Conservation (phyloP, 2,113 vertebrate genomes). For the Dunckerocampus dactyliophorus region DNA sequence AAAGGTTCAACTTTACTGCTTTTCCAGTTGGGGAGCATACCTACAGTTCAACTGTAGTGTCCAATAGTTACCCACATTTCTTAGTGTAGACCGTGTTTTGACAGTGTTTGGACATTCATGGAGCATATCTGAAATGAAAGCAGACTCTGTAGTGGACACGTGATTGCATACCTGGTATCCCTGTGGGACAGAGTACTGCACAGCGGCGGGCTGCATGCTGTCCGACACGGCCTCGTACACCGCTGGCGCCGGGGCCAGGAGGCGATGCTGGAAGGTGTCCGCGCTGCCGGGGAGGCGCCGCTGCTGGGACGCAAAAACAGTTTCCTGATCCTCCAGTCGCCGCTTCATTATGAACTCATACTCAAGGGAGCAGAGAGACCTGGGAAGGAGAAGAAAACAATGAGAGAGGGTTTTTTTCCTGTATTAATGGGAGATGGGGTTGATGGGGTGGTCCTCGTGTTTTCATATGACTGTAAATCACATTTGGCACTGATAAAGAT, state of each 20-base stretch:
- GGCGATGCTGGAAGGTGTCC: slow-evolving; percentile 90
- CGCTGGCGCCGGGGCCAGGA: slow-evolving; percentile 87
- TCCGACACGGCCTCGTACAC: slow-evolving; percentile 89
- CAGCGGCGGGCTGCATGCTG: slow-evolving; percentile 91
- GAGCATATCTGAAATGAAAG: too few relatives aligned
- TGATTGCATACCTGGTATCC: slow-evolving; percentile 84
- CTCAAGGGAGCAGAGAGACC: slow-evolving; percentile 69
- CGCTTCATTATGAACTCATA: slow-evolving; percentile 99
- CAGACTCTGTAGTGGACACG: background rate
- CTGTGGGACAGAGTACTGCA: slow-evolving; percentile 93
- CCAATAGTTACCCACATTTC: too few relatives aligned
- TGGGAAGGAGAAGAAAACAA: slow-evolving; percentile 6
- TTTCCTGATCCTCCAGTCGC: slow-evolving; percentile 94
- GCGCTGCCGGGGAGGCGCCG: slow-evolving; percentile 79
- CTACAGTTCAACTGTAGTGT: too few relatives aligned
- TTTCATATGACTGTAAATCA: background rate
- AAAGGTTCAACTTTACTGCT: too few relatives aligned
- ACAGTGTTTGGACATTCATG: too few relatives aligned
- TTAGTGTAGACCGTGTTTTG: too few relatives aligned
- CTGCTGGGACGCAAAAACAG: slow-evolving; percentile 90
- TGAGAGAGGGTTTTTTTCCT: background rate
- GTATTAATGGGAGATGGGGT: background rate
- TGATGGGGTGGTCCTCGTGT: background rate
- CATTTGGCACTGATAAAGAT: too few relatives aligned
- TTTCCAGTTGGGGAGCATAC: too few relatives aligned